A percentile compares a stretch with the other conserved stretches of the same genome.
Evolutionary conservation across 2,113 vertebrate genomes (phyloP).

Genomic region (Lethenteron reissneri): DNA sequence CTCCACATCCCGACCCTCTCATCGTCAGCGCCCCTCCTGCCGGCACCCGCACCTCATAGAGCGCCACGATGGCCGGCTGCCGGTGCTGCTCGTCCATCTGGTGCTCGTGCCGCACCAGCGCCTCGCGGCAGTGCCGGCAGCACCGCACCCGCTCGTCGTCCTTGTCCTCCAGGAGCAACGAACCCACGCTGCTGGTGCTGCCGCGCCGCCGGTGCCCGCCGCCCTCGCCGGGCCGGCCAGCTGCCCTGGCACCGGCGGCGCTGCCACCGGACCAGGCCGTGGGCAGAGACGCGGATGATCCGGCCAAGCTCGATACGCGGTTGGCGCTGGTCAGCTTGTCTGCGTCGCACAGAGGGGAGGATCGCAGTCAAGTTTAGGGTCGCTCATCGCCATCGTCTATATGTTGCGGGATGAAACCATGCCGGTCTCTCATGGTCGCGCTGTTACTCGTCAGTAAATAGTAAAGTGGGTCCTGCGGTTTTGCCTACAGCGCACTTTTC

Average conservation of each 20-base stretch:
- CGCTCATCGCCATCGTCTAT: too few relatives aligned
- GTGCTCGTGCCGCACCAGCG: slow-evolving; percentile 51
- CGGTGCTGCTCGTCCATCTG: slow-evolving; percentile 66
- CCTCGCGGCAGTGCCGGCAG: slow-evolving; percentile 70
- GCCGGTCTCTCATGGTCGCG: too few relatives aligned
- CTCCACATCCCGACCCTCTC: too few relatives aligned
- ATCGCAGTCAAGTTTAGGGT: neutral
- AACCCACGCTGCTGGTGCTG: slow-evolving; percentile 65
- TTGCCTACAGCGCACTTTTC: too few relatives aligned
- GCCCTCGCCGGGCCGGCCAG: too few relatives aligned
- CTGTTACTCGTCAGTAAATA: too few relatives aligned
- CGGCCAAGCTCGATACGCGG: slow-evolving; percentile 33
- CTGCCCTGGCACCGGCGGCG: slow-evolving; percentile 34
- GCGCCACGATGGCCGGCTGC: slow-evolving; percentile 49
- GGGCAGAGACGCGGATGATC: slow-evolving; percentile 15
- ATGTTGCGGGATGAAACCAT: too few relatives aligned
- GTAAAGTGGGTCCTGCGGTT: too few relatives aligned
- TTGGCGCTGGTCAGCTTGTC: slow-evolving; percentile 68
- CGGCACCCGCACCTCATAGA: slow-evolving; percentile 39
- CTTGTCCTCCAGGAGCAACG: slow-evolving; percentile 70
- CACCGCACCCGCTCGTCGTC: slow-evolving; percentile 80
- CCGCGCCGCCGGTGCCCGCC: slow-evolving; percentile 34
- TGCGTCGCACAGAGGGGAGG: slow-evolving; percentile 14
- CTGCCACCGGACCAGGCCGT: slow-evolving; percentile 39
- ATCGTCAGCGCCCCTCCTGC: too few relatives aligned